These are phyloP conservation scores for Xyrichtys novacula DNA, from an alignment of 2,797 vertebrate species.

Conservation along the genomic window DNA sequence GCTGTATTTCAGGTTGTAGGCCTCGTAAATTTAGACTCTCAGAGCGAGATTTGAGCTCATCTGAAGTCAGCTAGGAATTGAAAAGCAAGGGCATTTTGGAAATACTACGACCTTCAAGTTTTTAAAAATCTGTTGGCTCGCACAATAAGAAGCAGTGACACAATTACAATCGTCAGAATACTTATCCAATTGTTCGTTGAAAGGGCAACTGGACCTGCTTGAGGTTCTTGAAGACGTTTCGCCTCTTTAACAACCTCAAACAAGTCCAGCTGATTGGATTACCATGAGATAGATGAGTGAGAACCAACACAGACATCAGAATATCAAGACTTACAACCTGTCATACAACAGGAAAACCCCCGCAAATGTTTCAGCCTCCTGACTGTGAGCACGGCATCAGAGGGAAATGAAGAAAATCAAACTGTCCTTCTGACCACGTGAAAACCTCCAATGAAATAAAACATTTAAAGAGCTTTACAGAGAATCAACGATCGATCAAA, in stretches of 20 bases:
- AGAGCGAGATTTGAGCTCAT: not conserved
- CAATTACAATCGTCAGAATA: no score
- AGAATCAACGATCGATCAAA: constrained; percentile 30
- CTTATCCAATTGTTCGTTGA: no score
- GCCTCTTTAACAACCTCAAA: no score
- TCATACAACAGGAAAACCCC: not conserved
- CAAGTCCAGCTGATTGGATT: no score
- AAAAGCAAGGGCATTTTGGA: no score
- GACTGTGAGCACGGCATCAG: not conserved
- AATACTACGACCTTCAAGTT: no score
- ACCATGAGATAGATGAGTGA: no score
- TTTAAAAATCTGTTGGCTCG: no score
- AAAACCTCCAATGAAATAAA: constrained; percentile 43
- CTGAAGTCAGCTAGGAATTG: not conserved
- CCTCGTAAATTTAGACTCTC: not conserved
- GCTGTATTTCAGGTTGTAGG: not conserved
- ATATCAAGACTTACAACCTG: not conserved
- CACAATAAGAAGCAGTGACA: no score
- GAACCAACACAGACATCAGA: no score
- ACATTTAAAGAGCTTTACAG: constrained; percentile 38
- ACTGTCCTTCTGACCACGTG: constrained; percentile 6
- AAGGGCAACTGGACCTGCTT: no score
- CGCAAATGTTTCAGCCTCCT: not conserved
- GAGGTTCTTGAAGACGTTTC: no score
- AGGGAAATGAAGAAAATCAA: not conserved